Evolutionary conservation across 2,888 invertebrate species (phyloP), one percentile per base, ranked within the genome.

Genomic region (Germaria angustata): DNA sequence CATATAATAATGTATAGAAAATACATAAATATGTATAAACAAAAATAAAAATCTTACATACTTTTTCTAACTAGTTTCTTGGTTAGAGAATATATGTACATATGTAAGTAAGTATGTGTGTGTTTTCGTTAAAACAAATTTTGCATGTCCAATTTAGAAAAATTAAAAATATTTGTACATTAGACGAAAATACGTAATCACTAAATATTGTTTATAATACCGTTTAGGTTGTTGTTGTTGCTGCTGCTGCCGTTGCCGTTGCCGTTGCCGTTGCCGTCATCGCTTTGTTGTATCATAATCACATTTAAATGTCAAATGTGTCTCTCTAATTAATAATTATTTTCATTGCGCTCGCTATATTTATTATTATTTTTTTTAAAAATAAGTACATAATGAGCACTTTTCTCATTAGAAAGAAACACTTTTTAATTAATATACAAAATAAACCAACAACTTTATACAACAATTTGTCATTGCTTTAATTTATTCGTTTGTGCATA

Each of bases 251-350:
- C n/a, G n/a, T n/a, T 15, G 1, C 8, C 4, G 32, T 39, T 39
- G 1, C 24, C n/a, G 13, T 17, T 61, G 51, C 59, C 55, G n/a
- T 69, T 24, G n/a, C 49, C 46, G 51, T 13, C n/a, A 32, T 28
- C 3, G 39, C 49, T 17, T 15, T 34, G 34, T 44, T 11, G 7
- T 39, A 22, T 9, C 61, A 34, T 63, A 77, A 69, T 77, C 68
- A 41, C 51, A 53, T 69, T 69, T 77, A 73, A 80, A 80, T 73
- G 79, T 80, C 72, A 73, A 68, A 59, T 61, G 59, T 66, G 28
- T 6, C 41, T 61, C 17, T 61, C 57, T 55, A 77, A 68, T 69
- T 77, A 69, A 61, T 69, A 77, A 34, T 39, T 39, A 15, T 68
- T 68, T 49, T 20, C 8, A 41, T 41, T 59, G 49, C 15, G 32